Conservation (phyloP, 2,888 invertebrate genomes). For the Oxycera nigricornis region DNA sequence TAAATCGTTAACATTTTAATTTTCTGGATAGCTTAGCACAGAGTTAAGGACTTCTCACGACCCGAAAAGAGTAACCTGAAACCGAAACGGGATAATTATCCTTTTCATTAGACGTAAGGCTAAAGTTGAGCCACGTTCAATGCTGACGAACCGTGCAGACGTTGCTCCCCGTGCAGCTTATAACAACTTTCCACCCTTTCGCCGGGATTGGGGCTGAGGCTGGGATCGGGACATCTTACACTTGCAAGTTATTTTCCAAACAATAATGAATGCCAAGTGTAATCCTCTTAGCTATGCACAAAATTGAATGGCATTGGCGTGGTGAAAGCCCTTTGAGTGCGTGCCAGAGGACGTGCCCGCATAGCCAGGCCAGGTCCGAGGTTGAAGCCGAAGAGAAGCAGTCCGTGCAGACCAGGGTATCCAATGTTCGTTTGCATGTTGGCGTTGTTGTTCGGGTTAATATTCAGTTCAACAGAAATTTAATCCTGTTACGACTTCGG, state of each 20-base stretch:
- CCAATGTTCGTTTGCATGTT: background rate
- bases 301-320: slow-evolving; percentile 33
- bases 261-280: slow-evolving; percentile 36
- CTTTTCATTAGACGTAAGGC: background rate
- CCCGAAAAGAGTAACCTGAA: no score
- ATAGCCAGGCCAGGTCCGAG: background rate
- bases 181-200: slow-evolving; percentile 12
- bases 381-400: no score
- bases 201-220: no score
- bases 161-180: background rate
- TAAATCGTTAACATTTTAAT: no score
- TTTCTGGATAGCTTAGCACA: no score
- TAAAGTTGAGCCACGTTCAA: background rate
- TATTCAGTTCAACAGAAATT: slow-evolving; percentile 31
- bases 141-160: background rate
- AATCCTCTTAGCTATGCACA: slow-evolving; percentile 35
- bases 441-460: slow-evolving; percentile 17
- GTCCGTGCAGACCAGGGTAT: background rate
- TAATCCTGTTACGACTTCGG: slow-evolving; percentile 20
- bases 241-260: slow-evolving; percentile 32
- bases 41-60: no score
- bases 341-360: background rate
- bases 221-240: background rate
- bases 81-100: background rate
- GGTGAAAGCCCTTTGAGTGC: slow-evolving; percentile 27